Evolutionary conservation across 2,797 vertebrate species (phyloP), one percentile per base, ranked within the genome.

Genomic region (Peromyscus eremicus): DNA sequence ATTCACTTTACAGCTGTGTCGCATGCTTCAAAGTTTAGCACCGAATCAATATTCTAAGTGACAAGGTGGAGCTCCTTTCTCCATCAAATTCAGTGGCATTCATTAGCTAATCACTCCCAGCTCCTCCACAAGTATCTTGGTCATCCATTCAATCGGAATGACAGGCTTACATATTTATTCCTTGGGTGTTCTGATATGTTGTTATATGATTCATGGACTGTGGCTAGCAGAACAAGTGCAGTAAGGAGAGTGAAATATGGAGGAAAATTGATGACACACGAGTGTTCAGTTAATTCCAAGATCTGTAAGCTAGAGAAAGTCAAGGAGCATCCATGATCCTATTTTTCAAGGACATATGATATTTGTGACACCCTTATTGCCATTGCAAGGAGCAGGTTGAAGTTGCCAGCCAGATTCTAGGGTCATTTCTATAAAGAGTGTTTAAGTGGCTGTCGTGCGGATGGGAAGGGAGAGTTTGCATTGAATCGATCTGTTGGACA

Each of bases 61-160:
- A 55, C 21, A 80, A 96, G 11, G 34, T 57, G 70, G 37, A 87
- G 52, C 8, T 68, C 10, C 40, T 87, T 86, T 64, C 83, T 80
- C 62, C 2, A 0, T 25, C 40, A 79, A 84, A 62, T 66, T 8
- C 10, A 25, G 62, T 68, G 21, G 71, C 23, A 19, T 92, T 86
- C 62, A 46, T 79, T 76, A 90, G 52, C n/a, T 55, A 27, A 57
- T 60, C 32, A 40, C 23, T 66, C 55, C 73, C 27, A 85, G 29
- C 19, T 88, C 40, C 60, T 91, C 46, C 4, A 0, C 32, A 83
- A 0, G 19, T 11, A 32, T 77, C 6, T 49, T 10, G 49, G 9
- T 11, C 49, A 49, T 49, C 49, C 49, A 7, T 7, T 49, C 49
- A 49, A 49, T 49, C 49, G 7, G 49, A 49, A 49, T 80, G 2